Base-by-base conservation (phyloP, 2,888 invertebrate species). In the Drosophila siamana region DNA sequence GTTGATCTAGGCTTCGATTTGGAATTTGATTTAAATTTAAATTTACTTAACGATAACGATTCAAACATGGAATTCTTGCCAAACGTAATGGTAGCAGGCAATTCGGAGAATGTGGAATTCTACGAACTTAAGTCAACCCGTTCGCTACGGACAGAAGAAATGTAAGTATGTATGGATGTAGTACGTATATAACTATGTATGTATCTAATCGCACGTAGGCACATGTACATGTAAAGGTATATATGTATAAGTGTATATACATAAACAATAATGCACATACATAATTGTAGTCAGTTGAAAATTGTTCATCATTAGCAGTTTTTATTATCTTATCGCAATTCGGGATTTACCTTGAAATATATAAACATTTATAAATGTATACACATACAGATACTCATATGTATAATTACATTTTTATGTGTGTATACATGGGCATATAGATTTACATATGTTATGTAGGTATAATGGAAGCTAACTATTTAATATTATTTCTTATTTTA, bases 1-100 rank as follows among this genome's bases (percentile, higher is more conserved):
- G 94, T 95, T 75, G 95, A 95, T 91, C 92, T 95, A 90, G 94
- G 94, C 69, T 95, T 94, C 87, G 95, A 95, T 91, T 92, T 95
- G 68, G 93, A 94, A 68, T 92, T 91, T 62, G 91, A 91, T 65
- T 92, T 90, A 33, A 89, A 89, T 70, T 44, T 80, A 7, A 87
- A 70, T 56, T 61, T 80, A 38, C 60, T 80, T 28, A 82, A 83
- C 61, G 76, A 89, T 19, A 89, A 83, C 50, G 91, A 91, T 36
- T 73, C 69, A 24, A 72, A 62, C 33, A 82, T 90, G 65, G 83
- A 83, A 24, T 79, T 82, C 44, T 48, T 90, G 33, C 83, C 89
- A n/a, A 84, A 86, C 43, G 77, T 91, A n/a, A 84, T 81, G 48
- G 88, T 85, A 26, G 80, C 87, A 24, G 89, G 90, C 6, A 82